Percentiles rank a stretch among this genome's conserved stretches.
These are phyloP conservation scores for Seriola aureovittata DNA, from an alignment of 2,113 vertebrate genomes.

Conservation along the genomic window DNA sequence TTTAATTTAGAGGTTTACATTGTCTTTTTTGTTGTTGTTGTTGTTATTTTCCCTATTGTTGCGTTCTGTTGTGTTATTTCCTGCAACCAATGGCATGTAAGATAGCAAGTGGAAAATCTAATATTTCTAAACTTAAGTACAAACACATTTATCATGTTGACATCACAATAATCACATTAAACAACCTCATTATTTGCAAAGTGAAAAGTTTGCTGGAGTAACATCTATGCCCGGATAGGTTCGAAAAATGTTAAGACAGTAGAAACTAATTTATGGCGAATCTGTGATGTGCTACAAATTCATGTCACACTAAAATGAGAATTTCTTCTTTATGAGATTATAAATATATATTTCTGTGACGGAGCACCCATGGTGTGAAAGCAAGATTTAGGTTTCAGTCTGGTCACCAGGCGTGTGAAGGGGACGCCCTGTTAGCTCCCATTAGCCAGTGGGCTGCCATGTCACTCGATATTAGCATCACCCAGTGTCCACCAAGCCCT, in stretches of 20 bases:
- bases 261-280: not conserved
- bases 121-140: slow-evolving; percentile 16
- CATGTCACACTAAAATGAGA: slow-evolving; percentile 19
- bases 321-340: not conserved
- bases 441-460: slow-evolving; percentile 38
- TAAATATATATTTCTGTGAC: slow-evolving; percentile 17
- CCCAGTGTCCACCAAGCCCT: slow-evolving; percentile 13
- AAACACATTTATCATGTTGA: slow-evolving; percentile 42
- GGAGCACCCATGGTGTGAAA: slow-evolving; percentile 1
- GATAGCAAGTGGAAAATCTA: slow-evolving; percentile 8
- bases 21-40: not conserved
- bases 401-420: slow-evolving; percentile 6
- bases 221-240: slow-evolving; percentile 1
- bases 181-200: slow-evolving; percentile 43
- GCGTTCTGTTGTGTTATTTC: not conserved
- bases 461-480: slow-evolving; percentile 62
- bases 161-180: slow-evolving; percentile 34
- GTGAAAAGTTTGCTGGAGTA: not conserved
- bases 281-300: not conserved
- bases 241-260: slow-evolving; percentile 30
- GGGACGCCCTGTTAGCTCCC: slow-evolving; percentile 14
- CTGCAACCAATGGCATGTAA: not conserved
- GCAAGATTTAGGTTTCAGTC: slow-evolving; percentile 17
- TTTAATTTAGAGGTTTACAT: slow-evolving; percentile 1
- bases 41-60: not conserved